Evolutionary conservation across 2,888 invertebrate genomes (phyloP).

Genomic region (Alentia gelatinosa): DNA sequence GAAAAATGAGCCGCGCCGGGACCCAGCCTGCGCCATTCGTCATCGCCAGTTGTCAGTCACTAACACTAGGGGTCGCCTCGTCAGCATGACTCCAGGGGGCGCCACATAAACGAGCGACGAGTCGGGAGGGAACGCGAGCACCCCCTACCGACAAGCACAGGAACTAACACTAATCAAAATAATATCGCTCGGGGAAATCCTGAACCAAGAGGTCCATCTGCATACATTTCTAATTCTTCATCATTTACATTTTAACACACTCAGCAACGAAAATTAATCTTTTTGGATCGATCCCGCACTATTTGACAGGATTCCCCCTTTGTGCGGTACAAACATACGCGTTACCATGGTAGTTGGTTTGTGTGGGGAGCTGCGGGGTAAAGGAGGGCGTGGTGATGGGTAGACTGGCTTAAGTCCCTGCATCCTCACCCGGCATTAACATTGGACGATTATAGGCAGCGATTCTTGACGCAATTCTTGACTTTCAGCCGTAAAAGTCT

Average conservation of each 20-base stretch:
- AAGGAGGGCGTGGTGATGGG: too few species aligned
- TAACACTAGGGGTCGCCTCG: slow-evolving; percentile 21
- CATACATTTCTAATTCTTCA: background rate
- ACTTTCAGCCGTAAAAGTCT: too few species aligned
- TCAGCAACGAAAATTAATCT: too few species aligned
- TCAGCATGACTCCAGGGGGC: slow-evolving; percentile 4
- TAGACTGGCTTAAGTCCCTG: too few species aligned
- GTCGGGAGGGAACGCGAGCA: background rate
- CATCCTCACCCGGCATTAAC: too few species aligned
- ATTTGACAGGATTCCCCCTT: too few species aligned
- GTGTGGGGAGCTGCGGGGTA: too few species aligned
- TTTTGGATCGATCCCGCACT: too few species aligned
- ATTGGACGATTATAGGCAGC: too few species aligned
- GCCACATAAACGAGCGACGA: background rate
- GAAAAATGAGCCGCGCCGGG: slow-evolving; percentile 16
- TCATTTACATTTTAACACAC: background rate
- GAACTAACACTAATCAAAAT: slow-evolving; percentile 30
- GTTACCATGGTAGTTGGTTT: too few species aligned
- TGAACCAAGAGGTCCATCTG: background rate
- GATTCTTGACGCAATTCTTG: too few species aligned
- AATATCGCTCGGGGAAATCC: background rate
- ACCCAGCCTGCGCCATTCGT: background rate
- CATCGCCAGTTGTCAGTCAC: background rate
- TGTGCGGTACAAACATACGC: too few species aligned
- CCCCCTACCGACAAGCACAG: background rate